phyloP scores from a whole-genome alignment of 2,888 invertebrate genomes.

The Caenorhabditis becei region DNA sequence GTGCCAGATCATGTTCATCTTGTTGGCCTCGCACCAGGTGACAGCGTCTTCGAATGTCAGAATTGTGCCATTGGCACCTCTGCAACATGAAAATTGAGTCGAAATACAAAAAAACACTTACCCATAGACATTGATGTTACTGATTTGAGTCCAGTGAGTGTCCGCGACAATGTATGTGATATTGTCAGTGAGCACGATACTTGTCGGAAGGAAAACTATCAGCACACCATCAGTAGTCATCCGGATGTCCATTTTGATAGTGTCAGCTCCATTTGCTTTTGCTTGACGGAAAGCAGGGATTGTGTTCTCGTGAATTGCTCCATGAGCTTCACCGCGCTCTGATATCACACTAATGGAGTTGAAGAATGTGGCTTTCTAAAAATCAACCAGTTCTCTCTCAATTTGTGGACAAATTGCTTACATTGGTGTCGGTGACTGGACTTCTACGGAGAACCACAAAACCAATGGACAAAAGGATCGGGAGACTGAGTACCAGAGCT shows the following conservation, averaged over 20 bases:
- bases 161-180: slow-evolving; percentile 30
- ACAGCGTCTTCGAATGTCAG: slow-evolving; percentile 54
- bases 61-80: slow-evolving; percentile 35
- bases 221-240: slow-evolving; percentile 60
- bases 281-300: slow-evolving; percentile 53
- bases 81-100: too few species aligned
- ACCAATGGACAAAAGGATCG: slow-evolving; percentile 31
- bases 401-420: neutral
- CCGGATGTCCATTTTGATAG: slow-evolving; percentile 50
- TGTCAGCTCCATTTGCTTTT: slow-evolving; percentile 53
- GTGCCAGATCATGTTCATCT: slow-evolving; percentile 59
- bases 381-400: neutral
- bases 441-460: slow-evolving; percentile 40
- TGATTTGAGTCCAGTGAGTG: slow-evolving; percentile 56
- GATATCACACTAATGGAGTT: slow-evolving; percentile 10
- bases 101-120: too few species aligned
- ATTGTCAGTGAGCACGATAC: slow-evolving; percentile 30
- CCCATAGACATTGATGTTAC: slow-evolving; percentile 44
- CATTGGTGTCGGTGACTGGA: slow-evolving; percentile 35
- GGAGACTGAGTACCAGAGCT: slow-evolving; percentile 27
- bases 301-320: slow-evolving; percentile 25
- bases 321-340: slow-evolving; percentile 34
- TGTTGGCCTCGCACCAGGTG: slow-evolving; percentile 45
- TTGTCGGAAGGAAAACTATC: slow-evolving; percentile 12
- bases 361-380: slow-evolving; percentile 35